Conservation (phyloP, 1,140 invertebrate genomes). For the Zaprionus ornatus region DNA sequence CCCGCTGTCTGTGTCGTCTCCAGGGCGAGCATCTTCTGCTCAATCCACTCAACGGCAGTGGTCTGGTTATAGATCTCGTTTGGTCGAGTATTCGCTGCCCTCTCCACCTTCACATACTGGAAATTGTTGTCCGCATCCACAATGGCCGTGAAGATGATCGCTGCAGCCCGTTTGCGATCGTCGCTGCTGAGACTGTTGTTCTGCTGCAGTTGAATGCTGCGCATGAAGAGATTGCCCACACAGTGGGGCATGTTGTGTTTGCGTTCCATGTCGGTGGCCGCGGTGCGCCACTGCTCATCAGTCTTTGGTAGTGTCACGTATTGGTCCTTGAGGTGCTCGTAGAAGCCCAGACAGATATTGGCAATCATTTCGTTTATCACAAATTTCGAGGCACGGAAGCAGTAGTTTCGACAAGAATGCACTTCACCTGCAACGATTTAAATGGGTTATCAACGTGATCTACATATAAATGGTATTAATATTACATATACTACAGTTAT, state of each 20-base stretch:
- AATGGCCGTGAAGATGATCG: conserved; percentile 73
- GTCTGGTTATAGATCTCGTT: conserved; percentile 79
- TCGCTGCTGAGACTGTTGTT: conserved; percentile 44
- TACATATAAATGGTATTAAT: background rate
- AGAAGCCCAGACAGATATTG: conserved; percentile 83
- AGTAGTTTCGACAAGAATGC: conserved; percentile 83
- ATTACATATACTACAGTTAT: background rate
- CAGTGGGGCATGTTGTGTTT: conserved; percentile 74
- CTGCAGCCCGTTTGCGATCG: conserved; percentile 68
- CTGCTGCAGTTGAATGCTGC: conserved; percentile 74
- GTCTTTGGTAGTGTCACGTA: conserved; percentile 83
- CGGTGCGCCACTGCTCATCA: conserved; percentile 78
- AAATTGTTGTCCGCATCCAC: conserved; percentile 80
- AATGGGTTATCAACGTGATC: conserved; percentile 6
- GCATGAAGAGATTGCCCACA: conserved; percentile 75
- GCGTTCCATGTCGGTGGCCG: conserved; percentile 73
- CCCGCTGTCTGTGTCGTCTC: conserved; percentile 50
- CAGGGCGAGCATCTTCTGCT: conserved; percentile 64
- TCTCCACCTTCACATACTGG: conserved; percentile 74
- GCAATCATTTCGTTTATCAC: conserved; percentile 83
- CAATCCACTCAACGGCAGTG: conserved; percentile 71
- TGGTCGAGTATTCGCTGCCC: conserved; percentile 62
- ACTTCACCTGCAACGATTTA: conserved; percentile 70
- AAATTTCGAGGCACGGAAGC: conserved; percentile 83
- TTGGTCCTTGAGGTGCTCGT: conserved; percentile 81